Conservation (phyloP, 2,888 invertebrate species). For the Polyommatus iphigenia region DNA sequence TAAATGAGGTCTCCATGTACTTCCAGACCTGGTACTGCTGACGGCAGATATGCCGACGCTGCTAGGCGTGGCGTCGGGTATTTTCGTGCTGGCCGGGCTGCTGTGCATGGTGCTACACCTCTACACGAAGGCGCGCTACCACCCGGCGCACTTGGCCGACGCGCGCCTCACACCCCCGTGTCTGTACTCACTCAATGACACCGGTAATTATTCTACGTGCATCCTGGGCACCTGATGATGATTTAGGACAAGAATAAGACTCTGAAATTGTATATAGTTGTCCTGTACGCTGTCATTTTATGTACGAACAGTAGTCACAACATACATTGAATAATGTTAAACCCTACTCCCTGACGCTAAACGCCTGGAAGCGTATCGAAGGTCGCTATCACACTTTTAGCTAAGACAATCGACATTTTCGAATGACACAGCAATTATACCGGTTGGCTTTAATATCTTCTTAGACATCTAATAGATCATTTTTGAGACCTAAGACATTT, state of each 20-base stretch:
- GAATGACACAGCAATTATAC: too few species aligned
- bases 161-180: constrained; percentile 92
- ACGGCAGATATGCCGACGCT: constrained; percentile 92
- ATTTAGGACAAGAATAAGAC: too few species aligned
- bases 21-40: constrained; percentile 88
- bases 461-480: neutral
- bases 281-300: too few species aligned
- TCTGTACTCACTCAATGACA: constrained; percentile 89
- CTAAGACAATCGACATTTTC: too few species aligned
- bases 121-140: constrained; percentile 85
- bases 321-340: too few species aligned
- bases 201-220: constrained; percentile 83
- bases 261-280: too few species aligned
- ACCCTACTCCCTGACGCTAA: too few species aligned
- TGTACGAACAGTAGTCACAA: too few species aligned
- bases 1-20: neutral
- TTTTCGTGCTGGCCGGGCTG: constrained; percentile 91
- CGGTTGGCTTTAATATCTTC: too few species aligned
- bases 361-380: too few species aligned
- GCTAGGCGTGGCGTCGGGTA: constrained; percentile 91
- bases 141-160: constrained; percentile 89
- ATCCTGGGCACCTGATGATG: neutral
- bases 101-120: constrained; percentile 94
- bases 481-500: neutral
- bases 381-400: too few species aligned